Conservation (phyloP, 2,797 vertebrate genomes). For the Pempheris klunzingeri region DNA sequence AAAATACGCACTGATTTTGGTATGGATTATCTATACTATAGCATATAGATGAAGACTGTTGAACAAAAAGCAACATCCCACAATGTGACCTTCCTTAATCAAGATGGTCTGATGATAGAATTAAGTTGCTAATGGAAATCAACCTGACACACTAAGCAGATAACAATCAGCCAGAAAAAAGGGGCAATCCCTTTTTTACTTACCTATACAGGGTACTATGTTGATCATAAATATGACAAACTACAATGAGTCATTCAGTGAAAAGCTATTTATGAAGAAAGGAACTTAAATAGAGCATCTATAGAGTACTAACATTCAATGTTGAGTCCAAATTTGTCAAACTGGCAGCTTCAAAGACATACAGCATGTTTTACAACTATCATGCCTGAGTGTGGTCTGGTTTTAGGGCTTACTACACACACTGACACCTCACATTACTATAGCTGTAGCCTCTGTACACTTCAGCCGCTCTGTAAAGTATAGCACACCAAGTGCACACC, state of each 20-base stretch:
- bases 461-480: conserved; percentile 24
- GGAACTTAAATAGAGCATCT: conserved; percentile 65
- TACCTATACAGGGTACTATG: conserved; percentile 57
- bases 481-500: conserved; percentile 18
- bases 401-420: conserved; percentile 55
- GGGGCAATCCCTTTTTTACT: conserved; percentile 64
- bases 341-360: conserved; percentile 56
- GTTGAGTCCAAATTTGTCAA: conserved; percentile 62
- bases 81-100: conserved; percentile 52
- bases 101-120: conserved; percentile 39
- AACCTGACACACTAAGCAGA: conserved; percentile 52
- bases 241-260: conserved; percentile 69
- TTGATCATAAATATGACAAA: conserved; percentile 70
- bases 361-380: conserved; percentile 41
- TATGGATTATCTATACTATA: conserved; percentile 47
- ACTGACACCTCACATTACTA: conserved; percentile 48
- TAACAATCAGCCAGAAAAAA: conserved; percentile 63
- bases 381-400: conserved; percentile 57
- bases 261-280: conserved; percentile 55
- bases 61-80: conserved; percentile 61
- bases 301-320: conserved; percentile 65
- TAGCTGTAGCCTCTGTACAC: conserved; percentile 45
- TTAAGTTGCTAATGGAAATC: conserved; percentile 56
- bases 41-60: conserved; percentile 44
- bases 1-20: conserved; percentile 46